Evolutionary conservation across 2,113 vertebrate genomes (phyloP).

Genomic region (Pheucticus melanocephalus): DNA sequence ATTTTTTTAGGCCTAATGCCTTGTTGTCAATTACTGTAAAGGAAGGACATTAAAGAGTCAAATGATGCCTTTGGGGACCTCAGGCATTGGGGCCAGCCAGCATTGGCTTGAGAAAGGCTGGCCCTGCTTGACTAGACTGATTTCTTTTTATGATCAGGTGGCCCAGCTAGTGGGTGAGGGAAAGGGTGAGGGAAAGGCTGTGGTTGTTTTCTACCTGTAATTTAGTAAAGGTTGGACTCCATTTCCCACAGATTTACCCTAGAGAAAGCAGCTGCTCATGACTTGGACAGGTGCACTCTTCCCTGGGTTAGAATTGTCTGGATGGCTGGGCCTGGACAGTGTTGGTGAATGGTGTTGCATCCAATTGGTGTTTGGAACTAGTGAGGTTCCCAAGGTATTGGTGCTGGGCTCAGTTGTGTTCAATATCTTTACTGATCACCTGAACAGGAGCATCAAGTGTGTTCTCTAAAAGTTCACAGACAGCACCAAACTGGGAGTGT

Average conservation of each 20-base stretch:
- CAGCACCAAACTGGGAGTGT: neutral
- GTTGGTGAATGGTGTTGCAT: neutral
- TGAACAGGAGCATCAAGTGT: too few species aligned
- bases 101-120: neutral
- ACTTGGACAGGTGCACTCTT: too few species aligned
- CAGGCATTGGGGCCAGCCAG: fast-evolving
- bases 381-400: neutral
- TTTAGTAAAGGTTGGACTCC: neutral
- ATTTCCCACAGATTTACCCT: neutral
- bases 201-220: neutral
- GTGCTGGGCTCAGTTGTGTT: neutral
- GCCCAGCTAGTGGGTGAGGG: neutral
- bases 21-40: neutral
- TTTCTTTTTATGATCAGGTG: neutral
- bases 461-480: neutral
- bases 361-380: too few species aligned
- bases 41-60: neutral
- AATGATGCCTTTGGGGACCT: neutral
- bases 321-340: too few species aligned
- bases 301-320: fast-evolving
- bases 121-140: fast-evolving
- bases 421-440: neutral
- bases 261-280: neutral
- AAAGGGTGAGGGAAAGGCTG: neutral
- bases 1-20: neutral